phyloP scores from a whole-genome alignment of 2,888 invertebrate genomes.

The Bugula neritina region DNA sequence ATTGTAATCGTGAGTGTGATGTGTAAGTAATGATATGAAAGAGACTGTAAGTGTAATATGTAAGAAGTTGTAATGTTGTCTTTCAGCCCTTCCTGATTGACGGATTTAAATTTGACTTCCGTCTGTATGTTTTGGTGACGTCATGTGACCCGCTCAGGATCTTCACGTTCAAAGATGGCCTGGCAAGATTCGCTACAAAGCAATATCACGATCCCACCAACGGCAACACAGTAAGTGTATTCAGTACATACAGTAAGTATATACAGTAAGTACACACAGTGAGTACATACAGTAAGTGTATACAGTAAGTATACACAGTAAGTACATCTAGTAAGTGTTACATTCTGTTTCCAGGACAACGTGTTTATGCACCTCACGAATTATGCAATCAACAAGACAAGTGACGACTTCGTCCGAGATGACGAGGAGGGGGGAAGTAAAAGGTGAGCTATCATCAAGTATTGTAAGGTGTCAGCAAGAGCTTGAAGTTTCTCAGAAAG shows the following conservation, averaged over 20 bases:
- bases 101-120: conserved; percentile 84
- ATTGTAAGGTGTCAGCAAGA: too few relatives aligned
- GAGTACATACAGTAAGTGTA: too few relatives aligned
- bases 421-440: conserved; percentile 78
- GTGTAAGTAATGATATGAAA: too few relatives aligned
- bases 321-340: too few relatives aligned
- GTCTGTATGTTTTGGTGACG: conserved; percentile 80
- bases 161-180: conserved; percentile 84
- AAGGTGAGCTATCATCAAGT: conserved; percentile 63
- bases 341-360: conserved; percentile 63
- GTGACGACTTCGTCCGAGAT: conserved; percentile 75
- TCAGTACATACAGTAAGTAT: too few relatives aligned
- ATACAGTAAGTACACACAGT: too few relatives aligned
- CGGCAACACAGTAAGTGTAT: conserved; percentile 63
- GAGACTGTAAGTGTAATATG: too few relatives aligned
- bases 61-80: too few relatives aligned
- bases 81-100: conserved; percentile 77
- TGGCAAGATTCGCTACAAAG: conserved; percentile 82
- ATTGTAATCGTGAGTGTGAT: too few relatives aligned
- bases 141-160: conserved; percentile 83
- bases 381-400: conserved; percentile 86
- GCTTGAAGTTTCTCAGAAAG: too few relatives aligned
- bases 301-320: too few relatives aligned
- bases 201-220: conserved; percentile 76
- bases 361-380: conserved; percentile 91